phyloP scores from a whole-genome alignment of 2,888 invertebrate genomes.

The Dysmachus trigonus region DNA sequence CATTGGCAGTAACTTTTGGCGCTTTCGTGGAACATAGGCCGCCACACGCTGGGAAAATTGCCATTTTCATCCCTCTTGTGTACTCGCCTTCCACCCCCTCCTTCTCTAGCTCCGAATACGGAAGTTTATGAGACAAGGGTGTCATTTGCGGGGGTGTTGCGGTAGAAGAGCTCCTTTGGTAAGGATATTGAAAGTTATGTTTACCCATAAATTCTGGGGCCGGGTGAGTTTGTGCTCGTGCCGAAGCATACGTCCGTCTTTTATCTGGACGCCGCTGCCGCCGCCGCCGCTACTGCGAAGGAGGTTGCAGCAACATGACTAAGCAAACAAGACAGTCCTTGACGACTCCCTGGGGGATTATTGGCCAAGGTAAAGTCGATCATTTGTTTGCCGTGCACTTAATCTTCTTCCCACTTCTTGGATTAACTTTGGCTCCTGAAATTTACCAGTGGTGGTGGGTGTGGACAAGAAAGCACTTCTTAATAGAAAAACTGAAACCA shows the following conservation, averaged over 20 bases:
- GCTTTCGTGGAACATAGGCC: neutral
- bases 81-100: no score
- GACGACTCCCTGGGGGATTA: neutral
- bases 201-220: constrained; percentile 6
- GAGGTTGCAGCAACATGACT: neutral
- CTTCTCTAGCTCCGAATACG: no score
- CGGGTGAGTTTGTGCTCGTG: neutral
- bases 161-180: neutral
- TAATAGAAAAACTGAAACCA: neutral
- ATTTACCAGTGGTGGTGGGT: neutral
- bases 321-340: neutral
- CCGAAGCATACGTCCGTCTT: neutral
- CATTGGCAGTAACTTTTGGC: constrained; percentile 6
- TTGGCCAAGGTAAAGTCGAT: constrained; percentile 3
- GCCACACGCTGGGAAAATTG: neutral
- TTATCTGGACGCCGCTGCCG: neutral
- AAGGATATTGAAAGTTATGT: constrained; percentile 27
- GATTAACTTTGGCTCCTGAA: neutral
- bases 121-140: neutral
- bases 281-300: no score
- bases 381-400: neutral
- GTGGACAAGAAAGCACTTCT: neutral
- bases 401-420: neutral
- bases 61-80: no score
- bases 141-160: neutral